Base-by-base conservation (phyloP, 2,888 invertebrate genomes). In the Harpalus rufipes region DNA sequence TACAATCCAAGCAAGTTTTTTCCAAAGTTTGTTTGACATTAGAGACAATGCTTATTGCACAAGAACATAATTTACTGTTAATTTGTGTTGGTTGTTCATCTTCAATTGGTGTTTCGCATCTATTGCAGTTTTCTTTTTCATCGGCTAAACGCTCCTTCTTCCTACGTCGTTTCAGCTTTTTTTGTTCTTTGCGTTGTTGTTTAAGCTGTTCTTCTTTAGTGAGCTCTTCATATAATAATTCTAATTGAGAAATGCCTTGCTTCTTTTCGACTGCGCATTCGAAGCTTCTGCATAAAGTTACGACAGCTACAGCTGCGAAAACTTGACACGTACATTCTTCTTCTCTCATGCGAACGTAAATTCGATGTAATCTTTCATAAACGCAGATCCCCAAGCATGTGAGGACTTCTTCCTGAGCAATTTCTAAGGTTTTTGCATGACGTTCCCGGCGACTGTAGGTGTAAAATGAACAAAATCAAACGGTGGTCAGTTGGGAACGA, bases 381-480 rank as follows among this genome's bases (percentile, higher is more conserved):
- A 98, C 95, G 91, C 97, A 97, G 90, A 98, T 96, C 10, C 98
- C 98, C 86, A 98, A 94, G 90, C 98, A 98, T 8, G 97, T 98
- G 87, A 98, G 93, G 84, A 98, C 98, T 92, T 98, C 98, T 91
- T 98, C 98, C 91, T 98, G 98, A 88, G 98, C 98, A 87, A 98
- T 97, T 92, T 98, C 98, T 88, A 98, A 92, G n/a, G 98, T 98
- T 92, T 98, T 98, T 7, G 98, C 98, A 90, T 98, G 98, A 84
- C 98, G 93, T 91, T 98, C 98, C 86, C 98, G 93, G 87, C 96
- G 94, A 89, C 96, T 95, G 41, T 59, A 51, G 14, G 14, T 74
- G 44, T 1, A 74, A 74, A 74, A 74, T 10, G 6, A 74, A 44
- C 7, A 12, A 68, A 74, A 32, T 74, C 72, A 74, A 41, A 44